These are phyloP conservation scores for Hemibagrus guttatus DNA, from an alignment of 2,797 vertebrate genomes.

Conservation along the genomic window DNA sequence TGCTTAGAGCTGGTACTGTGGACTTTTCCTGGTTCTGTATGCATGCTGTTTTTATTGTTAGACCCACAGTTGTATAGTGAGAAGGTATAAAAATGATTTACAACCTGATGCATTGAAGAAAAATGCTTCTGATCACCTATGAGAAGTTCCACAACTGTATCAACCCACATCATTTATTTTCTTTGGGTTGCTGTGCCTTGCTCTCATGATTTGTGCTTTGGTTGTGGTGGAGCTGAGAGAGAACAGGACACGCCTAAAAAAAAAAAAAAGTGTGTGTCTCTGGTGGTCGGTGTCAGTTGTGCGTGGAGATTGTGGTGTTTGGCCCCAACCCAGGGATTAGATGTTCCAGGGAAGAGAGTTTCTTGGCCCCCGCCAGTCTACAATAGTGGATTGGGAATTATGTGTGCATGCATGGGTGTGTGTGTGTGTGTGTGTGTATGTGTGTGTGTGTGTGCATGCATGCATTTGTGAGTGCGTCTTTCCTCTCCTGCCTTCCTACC, in stretches of 20 bases:
- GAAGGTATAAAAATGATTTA: slow-evolving; percentile 69
- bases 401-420: slow-evolving; percentile 46
- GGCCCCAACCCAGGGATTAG: slow-evolving; percentile 88
- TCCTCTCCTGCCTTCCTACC: slow-evolving; percentile 62
- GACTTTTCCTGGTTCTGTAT: slow-evolving; percentile 16
- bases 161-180: slow-evolving; percentile 73
- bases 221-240: slow-evolving; percentile 79
- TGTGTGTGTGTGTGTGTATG: slow-evolving; percentile 42
- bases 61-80: slow-evolving; percentile 18
- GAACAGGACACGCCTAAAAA: slow-evolving; percentile 84
- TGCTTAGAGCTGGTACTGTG: slow-evolving; percentile 31
- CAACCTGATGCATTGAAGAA: slow-evolving; percentile 68
- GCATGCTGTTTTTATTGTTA: slow-evolving; percentile 31
- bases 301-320: slow-evolving; percentile 82
- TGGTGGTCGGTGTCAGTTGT: slow-evolving; percentile 81
- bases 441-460: neutral
- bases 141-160: slow-evolving; percentile 81
- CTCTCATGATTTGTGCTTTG: slow-evolving; percentile 83
- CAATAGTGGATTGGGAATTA: slow-evolving; percentile 79
- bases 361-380: slow-evolving; percentile 76
- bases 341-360: slow-evolving; percentile 83
- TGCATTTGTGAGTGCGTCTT: slow-evolving; percentile 52
- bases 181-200: slow-evolving; percentile 59
- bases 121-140: slow-evolving; percentile 78
- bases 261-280: slow-evolving; percentile 69